Evolutionary conservation across 2,797 vertebrate genomes (phyloP).

Genomic region (Loris lydekkerianus): DNA sequence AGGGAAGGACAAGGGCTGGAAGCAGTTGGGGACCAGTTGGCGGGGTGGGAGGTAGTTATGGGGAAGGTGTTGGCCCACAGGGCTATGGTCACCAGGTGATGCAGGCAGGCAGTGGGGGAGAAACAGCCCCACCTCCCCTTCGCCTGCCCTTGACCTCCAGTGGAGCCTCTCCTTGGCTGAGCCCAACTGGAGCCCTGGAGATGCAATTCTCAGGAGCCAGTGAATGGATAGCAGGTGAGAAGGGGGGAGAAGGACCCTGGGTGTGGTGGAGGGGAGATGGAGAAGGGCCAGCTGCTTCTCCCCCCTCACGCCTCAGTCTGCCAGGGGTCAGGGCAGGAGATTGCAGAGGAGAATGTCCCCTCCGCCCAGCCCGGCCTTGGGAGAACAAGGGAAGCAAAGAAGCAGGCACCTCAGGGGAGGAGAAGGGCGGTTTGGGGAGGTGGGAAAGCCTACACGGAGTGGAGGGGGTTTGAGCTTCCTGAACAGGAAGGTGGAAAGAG

Average conservation of each 20-base stretch:
- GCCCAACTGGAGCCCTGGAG: not conserved
- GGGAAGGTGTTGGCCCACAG: not conserved
- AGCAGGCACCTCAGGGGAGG: accelerated
- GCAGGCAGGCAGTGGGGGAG: not conserved
- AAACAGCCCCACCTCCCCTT: no score
- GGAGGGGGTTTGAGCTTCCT: not conserved
- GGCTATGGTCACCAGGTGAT: not conserved
- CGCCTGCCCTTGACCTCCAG: not conserved
- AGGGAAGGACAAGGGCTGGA: not conserved
- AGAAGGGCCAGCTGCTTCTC: not conserved
- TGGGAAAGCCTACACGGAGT: not conserved
- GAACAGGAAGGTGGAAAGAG: not conserved
- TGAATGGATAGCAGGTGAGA: not conserved
- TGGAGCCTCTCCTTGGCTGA: not conserved
- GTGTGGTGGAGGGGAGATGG: not conserved
- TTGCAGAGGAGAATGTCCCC: not conserved
- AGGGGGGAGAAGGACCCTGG: not conserved
- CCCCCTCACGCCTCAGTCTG: not conserved
- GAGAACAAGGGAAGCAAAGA: not conserved
- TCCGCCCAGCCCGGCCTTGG: not conserved
- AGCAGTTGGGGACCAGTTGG: not conserved
- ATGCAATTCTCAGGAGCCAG: not conserved
- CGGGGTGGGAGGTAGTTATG: accelerated
- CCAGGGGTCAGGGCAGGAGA: not conserved
- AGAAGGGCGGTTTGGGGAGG: not conserved